Conservation (phyloP, 2,888 invertebrate genomes). For the Dicranocentrus wangi region DNA sequence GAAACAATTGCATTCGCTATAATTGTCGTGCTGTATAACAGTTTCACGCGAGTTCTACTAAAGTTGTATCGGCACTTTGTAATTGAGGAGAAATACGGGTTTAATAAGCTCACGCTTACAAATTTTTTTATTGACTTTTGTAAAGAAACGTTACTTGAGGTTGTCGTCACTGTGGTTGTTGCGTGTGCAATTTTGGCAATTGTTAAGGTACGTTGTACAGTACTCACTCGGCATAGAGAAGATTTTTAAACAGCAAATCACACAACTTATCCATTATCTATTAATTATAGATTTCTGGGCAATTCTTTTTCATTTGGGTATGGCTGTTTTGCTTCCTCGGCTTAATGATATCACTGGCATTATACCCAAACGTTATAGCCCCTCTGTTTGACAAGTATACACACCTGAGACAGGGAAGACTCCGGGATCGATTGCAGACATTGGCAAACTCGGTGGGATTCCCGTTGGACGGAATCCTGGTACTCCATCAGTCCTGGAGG, state of each 20-base stretch:
- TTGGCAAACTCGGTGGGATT: constrained; percentile 90
- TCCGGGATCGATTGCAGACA: constrained; percentile 89
- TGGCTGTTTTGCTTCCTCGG: constrained; percentile 78
- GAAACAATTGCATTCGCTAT: constrained; percentile 76
- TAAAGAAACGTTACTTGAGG: constrained; percentile 77
- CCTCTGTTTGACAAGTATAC: constrained; percentile 79
- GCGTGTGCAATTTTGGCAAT: constrained; percentile 74
- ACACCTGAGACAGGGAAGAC: constrained; percentile 81
- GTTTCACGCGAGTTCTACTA: constrained; percentile 75
- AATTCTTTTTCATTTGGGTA: constrained; percentile 78
- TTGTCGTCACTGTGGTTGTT: constrained; percentile 76
- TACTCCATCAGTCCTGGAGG: constrained; percentile 93
- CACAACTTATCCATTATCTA: too few relatives aligned
- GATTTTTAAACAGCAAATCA: too few relatives aligned
- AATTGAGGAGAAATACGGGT: constrained; percentile 79
- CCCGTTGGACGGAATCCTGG: constrained; percentile 93
- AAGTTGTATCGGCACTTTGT: constrained; percentile 76
- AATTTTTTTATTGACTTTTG: constrained; percentile 78
- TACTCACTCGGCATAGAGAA: too few relatives aligned
- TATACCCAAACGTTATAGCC: constrained; percentile 73
- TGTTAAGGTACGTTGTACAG: constrained; percentile 74
- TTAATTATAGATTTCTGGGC: constrained; percentile 75
- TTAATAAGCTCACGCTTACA: constrained; percentile 79
- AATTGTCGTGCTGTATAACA: constrained; percentile 74
- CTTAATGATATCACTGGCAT: constrained; percentile 77